A percentile compares a stretch with the other conserved stretches of the same genome.
Conservation (phyloP, 1,140 invertebrate genomes). For the Hylaeus volcanicus region DNA sequence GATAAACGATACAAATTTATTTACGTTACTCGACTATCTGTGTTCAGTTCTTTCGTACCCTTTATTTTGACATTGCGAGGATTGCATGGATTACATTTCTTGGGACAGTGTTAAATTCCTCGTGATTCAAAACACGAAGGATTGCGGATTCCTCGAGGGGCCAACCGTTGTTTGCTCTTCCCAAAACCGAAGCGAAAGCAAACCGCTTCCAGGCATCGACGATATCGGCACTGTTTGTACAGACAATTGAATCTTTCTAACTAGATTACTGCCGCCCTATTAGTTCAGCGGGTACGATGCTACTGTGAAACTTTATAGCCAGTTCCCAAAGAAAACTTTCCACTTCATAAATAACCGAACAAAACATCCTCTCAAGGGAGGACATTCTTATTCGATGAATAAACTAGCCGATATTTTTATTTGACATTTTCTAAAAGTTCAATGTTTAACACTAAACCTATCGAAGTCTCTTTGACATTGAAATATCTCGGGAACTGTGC, state of each 20-base stretch:
- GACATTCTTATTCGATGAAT: too few relatives aligned
- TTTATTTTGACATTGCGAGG: background rate
- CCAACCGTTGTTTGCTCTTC: constrained; percentile 51
- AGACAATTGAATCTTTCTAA: constrained; percentile 73
- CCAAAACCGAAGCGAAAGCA: constrained; percentile 61
- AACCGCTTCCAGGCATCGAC: constrained; percentile 63
- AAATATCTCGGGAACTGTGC: too few relatives aligned
- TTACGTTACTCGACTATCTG: background rate
- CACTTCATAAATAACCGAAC: background rate
- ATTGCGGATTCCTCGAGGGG: constrained; percentile 43
- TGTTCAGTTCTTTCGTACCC: background rate
- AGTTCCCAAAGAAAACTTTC: background rate
- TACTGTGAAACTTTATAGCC: constrained; percentile 20
- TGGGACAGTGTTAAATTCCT: constrained; percentile 49
- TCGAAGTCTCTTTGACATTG: too few relatives aligned
- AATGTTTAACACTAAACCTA: too few relatives aligned
- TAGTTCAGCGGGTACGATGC: constrained; percentile 50
- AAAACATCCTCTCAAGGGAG: background rate
- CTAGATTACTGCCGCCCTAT: constrained; percentile 70
- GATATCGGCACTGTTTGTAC: constrained; percentile 65
- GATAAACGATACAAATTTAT: constrained; percentile 10
- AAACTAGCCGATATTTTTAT: too few relatives aligned
- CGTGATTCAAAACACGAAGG: constrained; percentile 67
- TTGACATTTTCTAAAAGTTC: too few relatives aligned
- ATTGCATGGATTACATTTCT: constrained; percentile 43